Evolutionary conservation across 2,888 invertebrate genomes (phyloP), one percentile per base, ranked within the genome.

Genomic region (Patella caerulea): DNA sequence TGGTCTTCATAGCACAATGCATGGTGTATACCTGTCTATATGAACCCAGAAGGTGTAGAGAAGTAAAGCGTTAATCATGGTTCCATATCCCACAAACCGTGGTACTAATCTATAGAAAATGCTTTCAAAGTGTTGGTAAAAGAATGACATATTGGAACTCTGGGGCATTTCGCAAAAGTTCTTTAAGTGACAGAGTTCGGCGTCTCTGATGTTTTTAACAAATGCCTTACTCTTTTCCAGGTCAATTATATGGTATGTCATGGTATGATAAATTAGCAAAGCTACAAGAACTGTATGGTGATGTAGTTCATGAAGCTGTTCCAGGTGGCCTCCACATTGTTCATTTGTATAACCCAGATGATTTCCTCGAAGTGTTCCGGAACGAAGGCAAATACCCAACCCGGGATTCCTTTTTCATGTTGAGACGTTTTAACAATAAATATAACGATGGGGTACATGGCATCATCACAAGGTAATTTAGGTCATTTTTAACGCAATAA

Each of bases 321-420:
- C 89, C 91, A 15, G 87, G 92, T 29, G 82, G 78, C 0, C 45
- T 81, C 56, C 71, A 52, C 3, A 15, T 85, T 55, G 89, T 93
- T 1, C 88, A 93, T 56, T 88, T 92, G 29, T 87, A 82, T 80
- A 81, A 83, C 54, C 86, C 88, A 0, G 81, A 81, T 5, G 86
- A 86, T 75, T 76, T 84, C 2, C 85, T 82, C 73, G 77, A 78
- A 2, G 86, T 87, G 14, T 86, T 83, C 78, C 77, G 88, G 56
- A 74, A 78, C 29, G 86, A 88, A n/a, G 86, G 86, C 0, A 76
- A 82, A 53, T 76, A 78, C 34, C 88, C 88, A 0, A 24, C 78
- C 0, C 74, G 88, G 9, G 73, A 82, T 52, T 80, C 82, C 3
- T 85, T 85, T 73, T 77, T 81, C 53, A 83, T 81, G 73, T 74